Evolutionary conservation across 2,888 invertebrate genomes (phyloP), one percentile per base, ranked within the genome.

Genomic region (Cepaea hortensis): DNA sequence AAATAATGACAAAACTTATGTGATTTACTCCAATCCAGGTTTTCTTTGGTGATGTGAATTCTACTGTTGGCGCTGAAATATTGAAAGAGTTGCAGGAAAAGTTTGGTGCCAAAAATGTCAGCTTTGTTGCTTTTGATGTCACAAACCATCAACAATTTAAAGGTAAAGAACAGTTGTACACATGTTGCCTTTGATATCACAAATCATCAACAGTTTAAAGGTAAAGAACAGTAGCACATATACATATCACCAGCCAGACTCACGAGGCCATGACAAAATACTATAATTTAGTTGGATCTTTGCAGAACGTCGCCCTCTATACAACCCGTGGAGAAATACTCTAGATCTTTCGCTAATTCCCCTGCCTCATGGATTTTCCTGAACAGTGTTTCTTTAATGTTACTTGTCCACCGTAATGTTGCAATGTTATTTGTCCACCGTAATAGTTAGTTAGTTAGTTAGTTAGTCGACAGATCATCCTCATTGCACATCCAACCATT

Each of bases 11-110:
- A 18, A 15, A 0, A 18, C 65, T 65, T 9, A 65, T 65, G 13
- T 65, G 65, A 18, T 65, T 15, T 65, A 5, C 50, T 79, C 6
- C 23, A 3, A 18, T 23, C 15, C 1, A 84, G 84, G 84, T 76
- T 13, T 76, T 77, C 50, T 77, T 84, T 15, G 84, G 55, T 15
- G 84, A 84, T n/a, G 75, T 84, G 20, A 77, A 84, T n/a, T 61
- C 84, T 20, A 23, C 65, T 7, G 77, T 46, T 23, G 84, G 84
- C 20, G 15, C 18, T 9, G 62, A 23, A 11, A 84, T 77, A 0
- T 35, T 48, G 3, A 68, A 13, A n/a, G 77, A 84, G 68, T 46
- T 84, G 18, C 68, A 77, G 35, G 50, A 65, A 65, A 46, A 65
- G 15, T 84, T 76, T 23, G 84, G 84, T 11, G 48, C 7, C 48